Evolutionary conservation across 2,797 vertebrate genomes (phyloP).

Genomic region (Chloroceryle inda): DNA sequence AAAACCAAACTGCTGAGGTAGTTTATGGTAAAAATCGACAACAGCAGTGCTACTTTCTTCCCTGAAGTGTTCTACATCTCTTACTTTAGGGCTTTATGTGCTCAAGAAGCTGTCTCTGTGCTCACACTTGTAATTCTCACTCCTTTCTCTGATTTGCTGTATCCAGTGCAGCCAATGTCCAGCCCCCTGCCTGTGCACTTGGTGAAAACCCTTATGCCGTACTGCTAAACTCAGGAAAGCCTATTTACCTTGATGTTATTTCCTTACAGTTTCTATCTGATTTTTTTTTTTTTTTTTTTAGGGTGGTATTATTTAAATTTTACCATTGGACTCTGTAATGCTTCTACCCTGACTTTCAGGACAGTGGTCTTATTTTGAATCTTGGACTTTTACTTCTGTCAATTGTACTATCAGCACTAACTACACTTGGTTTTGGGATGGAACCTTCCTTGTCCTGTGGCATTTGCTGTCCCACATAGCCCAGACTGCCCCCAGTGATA

Average conservation of each 20-base stretch:
- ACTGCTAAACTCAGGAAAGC: background rate
- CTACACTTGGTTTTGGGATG: background rate
- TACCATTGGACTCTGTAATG: background rate
- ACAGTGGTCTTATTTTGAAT: background rate
- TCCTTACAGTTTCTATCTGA: background rate
- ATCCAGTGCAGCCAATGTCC: background rate
- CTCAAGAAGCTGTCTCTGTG: background rate
- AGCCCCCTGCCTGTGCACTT: background rate
- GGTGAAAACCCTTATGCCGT: background rate
- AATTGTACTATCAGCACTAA: background rate
- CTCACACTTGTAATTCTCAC: accelerated
- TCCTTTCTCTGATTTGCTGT: background rate
- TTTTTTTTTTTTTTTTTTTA: background rate
- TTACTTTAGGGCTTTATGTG: accelerated
- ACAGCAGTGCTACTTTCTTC: background rate
- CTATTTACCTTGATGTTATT: background rate
- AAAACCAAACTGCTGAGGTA: no score
- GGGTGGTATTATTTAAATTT: background rate
- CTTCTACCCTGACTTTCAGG: background rate
- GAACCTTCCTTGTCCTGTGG: background rate
- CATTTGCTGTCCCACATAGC: background rate
- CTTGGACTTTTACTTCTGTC: background rate
- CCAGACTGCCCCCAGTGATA: background rate
- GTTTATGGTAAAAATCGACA: background rate
- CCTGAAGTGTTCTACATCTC: background rate